Conservation (phyloP, 2,888 invertebrate species). For the Melipona beecheii region DNA sequence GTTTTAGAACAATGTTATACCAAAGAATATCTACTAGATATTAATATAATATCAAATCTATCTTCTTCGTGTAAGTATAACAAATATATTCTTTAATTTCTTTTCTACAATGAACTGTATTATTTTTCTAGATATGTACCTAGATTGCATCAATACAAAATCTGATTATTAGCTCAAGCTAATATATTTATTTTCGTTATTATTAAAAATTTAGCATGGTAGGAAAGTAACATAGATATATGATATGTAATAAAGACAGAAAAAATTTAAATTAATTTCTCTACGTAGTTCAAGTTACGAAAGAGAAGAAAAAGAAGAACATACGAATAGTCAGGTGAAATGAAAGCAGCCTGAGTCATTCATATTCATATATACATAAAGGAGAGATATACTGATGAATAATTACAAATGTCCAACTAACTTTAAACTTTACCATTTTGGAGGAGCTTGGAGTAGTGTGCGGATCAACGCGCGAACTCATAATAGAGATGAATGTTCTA, state of each 20-base stretch:
- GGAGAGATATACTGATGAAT: not conserved
- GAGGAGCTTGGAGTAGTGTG: conserved; percentile 11
- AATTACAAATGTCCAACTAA: conserved; percentile 26
- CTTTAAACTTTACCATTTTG: conserved; percentile 50
- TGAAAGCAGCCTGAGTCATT: not conserved
- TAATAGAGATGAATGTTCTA: conserved; percentile 21
- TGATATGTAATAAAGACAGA: not conserved
- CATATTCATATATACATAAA: not conserved
- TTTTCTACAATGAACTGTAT: not conserved
- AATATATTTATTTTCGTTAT: not conserved
- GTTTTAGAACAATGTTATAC: not conserved
- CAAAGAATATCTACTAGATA: not conserved
- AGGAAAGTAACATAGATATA: not conserved
- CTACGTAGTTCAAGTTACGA: not conserved
- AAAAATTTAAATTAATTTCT: not conserved
- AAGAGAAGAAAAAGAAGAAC: no score
- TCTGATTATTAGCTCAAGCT: not conserved
- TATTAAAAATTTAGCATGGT: not conserved
- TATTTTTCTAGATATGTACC: not conserved
- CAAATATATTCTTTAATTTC: not conserved
- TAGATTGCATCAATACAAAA: not conserved
- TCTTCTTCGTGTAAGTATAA: no score
- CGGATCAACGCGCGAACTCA: conserved; percentile 44
- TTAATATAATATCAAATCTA: not conserved
- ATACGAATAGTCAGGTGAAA: not conserved